Percentiles rank a stretch among this genome's conserved stretches.
Evolutionary conservation across 2,888 invertebrate species (phyloP).

Genomic region (Chesias legatella): DNA sequence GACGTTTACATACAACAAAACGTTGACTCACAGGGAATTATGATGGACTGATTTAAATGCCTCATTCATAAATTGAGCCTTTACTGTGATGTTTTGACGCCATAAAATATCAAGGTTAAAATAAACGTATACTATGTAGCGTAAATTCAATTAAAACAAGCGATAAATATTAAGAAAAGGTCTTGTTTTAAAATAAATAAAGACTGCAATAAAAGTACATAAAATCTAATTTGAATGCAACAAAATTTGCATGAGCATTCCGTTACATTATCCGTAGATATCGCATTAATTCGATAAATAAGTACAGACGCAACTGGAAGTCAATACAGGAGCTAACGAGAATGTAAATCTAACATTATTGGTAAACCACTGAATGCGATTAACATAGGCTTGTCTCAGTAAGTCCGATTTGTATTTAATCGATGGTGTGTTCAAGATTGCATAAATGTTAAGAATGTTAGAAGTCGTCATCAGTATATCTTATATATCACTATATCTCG

Average conservation of each 20-base stretch:
- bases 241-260: conserved; percentile 17
- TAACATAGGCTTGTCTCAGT: too few relatives aligned
- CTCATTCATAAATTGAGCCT: too few relatives aligned
- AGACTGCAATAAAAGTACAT: conserved; percentile 13
- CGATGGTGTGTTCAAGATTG: too few relatives aligned
- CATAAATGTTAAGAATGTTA: too few relatives aligned
- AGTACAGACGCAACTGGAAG: conserved; percentile 3
- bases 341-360: conserved; percentile 7
- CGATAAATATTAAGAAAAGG: conserved; percentile 17
- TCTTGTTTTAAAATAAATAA: conserved; percentile 12
- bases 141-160: conserved; percentile 12
- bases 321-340: conserved; percentile 17
- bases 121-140: too few relatives aligned
- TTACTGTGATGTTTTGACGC: too few relatives aligned
- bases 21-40: conserved; percentile 17
- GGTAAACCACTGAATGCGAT: too few relatives aligned
- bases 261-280: conserved; percentile 16
- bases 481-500: too few relatives aligned
- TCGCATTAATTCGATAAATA: conserved; percentile 14
- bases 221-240: conserved; percentile 16
- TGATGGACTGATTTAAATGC: too few relatives aligned
- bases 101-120: too few relatives aligned
- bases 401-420: too few relatives aligned
- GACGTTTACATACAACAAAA: conserved; percentile 13
- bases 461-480: too few relatives aligned